Conservation (phyloP, 1,140 invertebrate species). For the Meloidogyne hapla region DNA sequence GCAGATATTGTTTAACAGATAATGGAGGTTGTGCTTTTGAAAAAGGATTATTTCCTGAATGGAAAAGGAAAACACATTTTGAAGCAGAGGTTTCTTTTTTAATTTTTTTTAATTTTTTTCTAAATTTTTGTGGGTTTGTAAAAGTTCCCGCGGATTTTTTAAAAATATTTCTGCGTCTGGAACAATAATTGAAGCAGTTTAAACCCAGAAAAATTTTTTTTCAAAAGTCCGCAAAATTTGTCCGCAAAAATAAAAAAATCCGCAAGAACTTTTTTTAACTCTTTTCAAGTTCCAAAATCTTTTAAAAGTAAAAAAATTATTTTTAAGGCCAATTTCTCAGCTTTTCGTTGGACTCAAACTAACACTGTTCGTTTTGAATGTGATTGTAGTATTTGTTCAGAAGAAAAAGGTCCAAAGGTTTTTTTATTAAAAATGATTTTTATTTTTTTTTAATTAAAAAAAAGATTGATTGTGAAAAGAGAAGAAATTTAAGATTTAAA, state of each 20-base stretch:
- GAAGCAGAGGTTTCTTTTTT: background rate
- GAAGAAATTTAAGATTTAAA: background rate
- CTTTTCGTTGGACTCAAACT: slow-evolving; percentile 63
- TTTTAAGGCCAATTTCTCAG: slow-evolving; percentile 46
- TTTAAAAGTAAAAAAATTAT: no score
- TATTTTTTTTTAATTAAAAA: background rate
- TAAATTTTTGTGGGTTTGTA: background rate
- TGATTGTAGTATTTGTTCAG: slow-evolving; percentile 58
- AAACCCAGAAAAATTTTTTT: no score
- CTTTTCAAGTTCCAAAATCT: no score
- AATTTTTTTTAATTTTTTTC: background rate
- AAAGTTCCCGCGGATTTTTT: no score
- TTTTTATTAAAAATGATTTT: background rate
- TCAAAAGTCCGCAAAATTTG: no score
- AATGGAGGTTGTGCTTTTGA: slow-evolving; percentile 56
- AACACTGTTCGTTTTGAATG: slow-evolving; percentile 61
- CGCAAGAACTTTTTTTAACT: no score
- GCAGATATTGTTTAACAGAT: slow-evolving; percentile 58
- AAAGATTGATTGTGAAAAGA: slow-evolving; percentile 41
- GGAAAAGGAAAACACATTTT: slow-evolving; percentile 32
- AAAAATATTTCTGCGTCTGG: no score
- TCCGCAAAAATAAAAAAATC: no score
- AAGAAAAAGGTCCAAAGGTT: slow-evolving; percentile 48
- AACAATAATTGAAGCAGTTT: no score
- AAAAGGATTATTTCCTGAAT: slow-evolving; percentile 56